Evolutionary conservation across 2,888 invertebrate species (phyloP).

Genomic region (Luperina testacea): DNA sequence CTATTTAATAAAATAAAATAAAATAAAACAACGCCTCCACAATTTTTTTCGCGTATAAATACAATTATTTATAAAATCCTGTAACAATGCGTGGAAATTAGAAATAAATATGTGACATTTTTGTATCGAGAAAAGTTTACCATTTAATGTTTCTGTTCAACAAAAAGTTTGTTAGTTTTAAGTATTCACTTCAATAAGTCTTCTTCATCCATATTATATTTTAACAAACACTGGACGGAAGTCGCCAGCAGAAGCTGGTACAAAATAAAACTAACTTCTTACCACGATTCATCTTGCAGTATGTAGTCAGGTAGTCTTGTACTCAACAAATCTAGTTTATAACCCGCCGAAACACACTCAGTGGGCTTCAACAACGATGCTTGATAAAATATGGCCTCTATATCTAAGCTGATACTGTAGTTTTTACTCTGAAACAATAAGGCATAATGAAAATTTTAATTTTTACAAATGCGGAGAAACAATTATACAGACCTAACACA

Average conservation of each 20-base stretch:
- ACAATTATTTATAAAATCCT: not conserved
- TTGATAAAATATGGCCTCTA: constrained; percentile 85
- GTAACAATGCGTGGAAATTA: too few species aligned
- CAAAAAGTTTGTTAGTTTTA: too few species aligned
- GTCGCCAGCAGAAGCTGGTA: too few species aligned
- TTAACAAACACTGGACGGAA: too few species aligned
- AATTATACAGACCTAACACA: not conserved
- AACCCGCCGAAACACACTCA: constrained; percentile 94
- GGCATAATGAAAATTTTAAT: not conserved
- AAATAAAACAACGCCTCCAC: not conserved
- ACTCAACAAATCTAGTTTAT: constrained; percentile 84
- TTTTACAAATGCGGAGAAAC: not conserved
- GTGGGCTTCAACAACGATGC: constrained; percentile 93
- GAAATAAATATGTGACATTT: too few species aligned
- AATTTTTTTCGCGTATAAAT: not conserved
- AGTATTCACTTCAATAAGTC: too few species aligned
- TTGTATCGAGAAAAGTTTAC: too few species aligned
- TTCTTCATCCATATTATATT: too few species aligned
- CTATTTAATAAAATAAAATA: too few species aligned
- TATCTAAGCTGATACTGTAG: constrained; percentile 73
- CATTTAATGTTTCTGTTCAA: too few species aligned
- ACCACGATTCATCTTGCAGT: constrained; percentile 65
- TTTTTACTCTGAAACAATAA: constrained; percentile 69
- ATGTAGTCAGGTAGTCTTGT: constrained; percentile 71
- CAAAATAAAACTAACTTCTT: constrained; percentile 26